Conservation (phyloP, 2,113 vertebrate species). For the Chionodraco myersi region DNA sequence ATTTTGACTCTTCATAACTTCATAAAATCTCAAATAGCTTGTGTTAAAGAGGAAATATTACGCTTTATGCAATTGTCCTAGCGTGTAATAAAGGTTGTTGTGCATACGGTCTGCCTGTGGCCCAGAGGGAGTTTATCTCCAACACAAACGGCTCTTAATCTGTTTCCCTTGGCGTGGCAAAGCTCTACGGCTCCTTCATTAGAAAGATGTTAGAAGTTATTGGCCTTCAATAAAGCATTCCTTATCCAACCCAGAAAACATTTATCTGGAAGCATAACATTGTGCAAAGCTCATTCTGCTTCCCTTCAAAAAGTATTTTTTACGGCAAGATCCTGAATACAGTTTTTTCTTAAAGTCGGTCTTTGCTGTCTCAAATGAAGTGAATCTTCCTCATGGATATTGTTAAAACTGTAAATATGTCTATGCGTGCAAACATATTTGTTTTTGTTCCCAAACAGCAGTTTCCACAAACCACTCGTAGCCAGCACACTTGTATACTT, state of each 20-base stretch:
- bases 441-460: constrained; percentile 48
- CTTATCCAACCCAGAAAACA: background rate
- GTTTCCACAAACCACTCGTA: constrained; percentile 51
- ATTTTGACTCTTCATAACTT: background rate
- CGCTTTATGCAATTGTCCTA: too few species aligned
- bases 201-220: constrained; percentile 10
- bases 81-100: too few species aligned
- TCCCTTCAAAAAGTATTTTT: constrained; percentile 2
- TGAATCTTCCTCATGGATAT: constrained; percentile 1
- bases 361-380: too few species aligned
- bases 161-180: constrained; percentile 11
- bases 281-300: constrained; percentile 8
- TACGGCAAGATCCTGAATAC: background rate
- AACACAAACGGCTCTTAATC: background rate
- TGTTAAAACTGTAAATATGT: constrained; percentile 15
- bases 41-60: too few species aligned
- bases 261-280: constrained; percentile 8
- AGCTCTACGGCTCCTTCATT: constrained; percentile 7
- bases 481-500: background rate
- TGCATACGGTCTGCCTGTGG: too few species aligned
- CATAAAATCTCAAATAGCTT: background rate
- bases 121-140: too few species aligned
- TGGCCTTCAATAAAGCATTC: too few species aligned
- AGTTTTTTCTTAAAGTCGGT: background rate
- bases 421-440: constrained; percentile 47